Base-by-base conservation (phyloP, 2,113 vertebrate genomes). In the Isichthys henryi region DNA sequence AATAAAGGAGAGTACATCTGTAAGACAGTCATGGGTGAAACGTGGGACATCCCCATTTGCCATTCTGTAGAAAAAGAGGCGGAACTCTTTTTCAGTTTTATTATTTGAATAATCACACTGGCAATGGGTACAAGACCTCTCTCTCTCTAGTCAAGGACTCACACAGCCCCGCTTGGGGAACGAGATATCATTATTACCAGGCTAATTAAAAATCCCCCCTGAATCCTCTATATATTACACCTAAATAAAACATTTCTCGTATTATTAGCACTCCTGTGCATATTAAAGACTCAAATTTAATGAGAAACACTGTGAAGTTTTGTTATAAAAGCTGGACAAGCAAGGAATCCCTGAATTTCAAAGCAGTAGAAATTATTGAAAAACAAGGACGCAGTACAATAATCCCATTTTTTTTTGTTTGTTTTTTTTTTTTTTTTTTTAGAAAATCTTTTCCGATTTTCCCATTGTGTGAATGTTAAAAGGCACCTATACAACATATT, bases 171-270 rank as follows among this genome's bases (percentile, higher is more conserved):
- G 4, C 70, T 31, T 77, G n/a, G 70, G 70, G 27, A 77, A 77
- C 4, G 1, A 39, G 70, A 77, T 39, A 77, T 77, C n/a, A 77
- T 77, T 77, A 77, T 35, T 77, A 77, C 13, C 70, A 77, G 31
- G 70, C 31, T 39, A 77, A 77, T 77, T 77, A 77, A 77, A 77
- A 77, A 39, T 77, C 70, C 70, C 70, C 70, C 27, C 70, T 39
- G 31, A 77, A 31, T 15, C 70, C 27, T 39, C 70, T 77, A 77
- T 77, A 77, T 77, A 77, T 77, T 77, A 31, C 31, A 39, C 31
- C 70, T 77, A 77, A 77, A 77, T 77, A 77, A 77, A 77, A 77
- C 70, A 77, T 77, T 77, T 77, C 70, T 77, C 70, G 39, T 77
- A 17, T 77, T 39, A 39, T 77, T 77, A 39, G 70, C 11, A 3